A percentile compares a stretch with the other conserved stretches of the same genome.
Evolutionary conservation across 2,113 vertebrate species (phyloP).

Genomic region (Gadus macrocephalus): DNA sequence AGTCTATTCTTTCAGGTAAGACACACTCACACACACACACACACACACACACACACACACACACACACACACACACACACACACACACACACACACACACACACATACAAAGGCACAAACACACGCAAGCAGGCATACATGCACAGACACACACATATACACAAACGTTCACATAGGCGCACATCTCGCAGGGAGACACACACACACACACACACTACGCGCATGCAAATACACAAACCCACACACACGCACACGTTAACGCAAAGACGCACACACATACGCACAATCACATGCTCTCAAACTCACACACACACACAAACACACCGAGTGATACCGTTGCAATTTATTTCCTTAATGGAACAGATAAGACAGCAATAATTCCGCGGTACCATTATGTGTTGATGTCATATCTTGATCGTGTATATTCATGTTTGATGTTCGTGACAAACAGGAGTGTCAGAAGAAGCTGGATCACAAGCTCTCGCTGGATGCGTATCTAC

Average conservation of each 20-base stretch:
- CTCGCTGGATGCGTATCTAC: slow-evolving; percentile 86
- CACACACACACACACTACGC: background rate
- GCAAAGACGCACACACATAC: too few species aligned
- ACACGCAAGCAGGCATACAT: too few species aligned
- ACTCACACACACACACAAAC: background rate
- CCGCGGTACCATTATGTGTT: too few species aligned
- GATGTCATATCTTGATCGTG: too few species aligned
- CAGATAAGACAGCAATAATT: too few species aligned
- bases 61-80: slow-evolving; percentile 8
- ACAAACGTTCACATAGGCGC: too few species aligned
- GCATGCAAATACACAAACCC: too few species aligned
- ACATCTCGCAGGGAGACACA: too few species aligned
- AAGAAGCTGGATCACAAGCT: slow-evolving; percentile 89
- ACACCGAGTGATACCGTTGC: background rate
- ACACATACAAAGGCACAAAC: background rate
- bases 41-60: slow-evolving; percentile 8
- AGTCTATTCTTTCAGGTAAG: slow-evolving; percentile 87
- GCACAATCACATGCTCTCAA: too few species aligned
- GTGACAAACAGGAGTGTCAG: slow-evolving; percentile 75
- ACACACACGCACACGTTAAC: too few species aligned
- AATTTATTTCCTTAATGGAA: too few species aligned
- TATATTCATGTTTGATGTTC: slow-evolving; percentile 10
- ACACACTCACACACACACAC: slow-evolving; percentile 4
- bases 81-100: background rate
- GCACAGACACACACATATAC: too few species aligned